These are phyloP conservation scores for Hypomecis punctinalis DNA, from an alignment of 2,888 invertebrate species.

Conservation along the genomic window DNA sequence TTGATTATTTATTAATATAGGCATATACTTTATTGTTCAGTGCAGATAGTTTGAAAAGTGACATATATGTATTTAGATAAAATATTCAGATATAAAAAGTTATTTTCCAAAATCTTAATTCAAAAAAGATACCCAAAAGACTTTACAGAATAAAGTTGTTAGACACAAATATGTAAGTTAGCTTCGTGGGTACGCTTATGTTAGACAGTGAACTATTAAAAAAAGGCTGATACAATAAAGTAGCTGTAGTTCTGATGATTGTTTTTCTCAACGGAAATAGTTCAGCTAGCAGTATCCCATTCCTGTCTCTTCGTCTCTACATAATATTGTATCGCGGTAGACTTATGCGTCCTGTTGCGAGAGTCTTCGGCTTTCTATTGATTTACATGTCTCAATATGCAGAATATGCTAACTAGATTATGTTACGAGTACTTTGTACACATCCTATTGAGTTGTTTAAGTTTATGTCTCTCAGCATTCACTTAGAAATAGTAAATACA, in stretches of 20 bases:
- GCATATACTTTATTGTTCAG: too few species aligned
- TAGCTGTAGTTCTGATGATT: neutral
- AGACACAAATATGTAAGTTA: too few species aligned
- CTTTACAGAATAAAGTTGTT: too few species aligned
- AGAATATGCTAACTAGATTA: constrained; percentile 34
- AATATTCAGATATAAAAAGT: too few species aligned
- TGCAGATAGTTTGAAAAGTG: too few species aligned
- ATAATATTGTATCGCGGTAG: constrained; percentile 38
- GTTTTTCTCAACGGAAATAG: constrained; percentile 5
- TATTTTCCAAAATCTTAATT: too few species aligned
- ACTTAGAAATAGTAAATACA: neutral
- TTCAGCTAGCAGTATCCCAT: neutral
- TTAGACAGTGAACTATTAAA: too few species aligned
- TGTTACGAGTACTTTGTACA: constrained; percentile 11
- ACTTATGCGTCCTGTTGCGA: constrained; percentile 52
- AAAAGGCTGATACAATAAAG: neutral
- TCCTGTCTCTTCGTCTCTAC: constrained; percentile 9
- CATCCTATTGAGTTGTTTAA: constrained; percentile 11
- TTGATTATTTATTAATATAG: too few species aligned
- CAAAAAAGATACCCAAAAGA: too few species aligned
- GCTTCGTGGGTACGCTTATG: too few species aligned
- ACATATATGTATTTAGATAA: too few species aligned
- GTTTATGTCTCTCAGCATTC: neutral
- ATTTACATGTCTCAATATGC: constrained; percentile 58
- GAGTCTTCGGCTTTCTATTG: constrained; percentile 63